phyloP scores from a whole-genome alignment of 92 coral and sea anemone genomes.

The Palythoa caribaeorum region DNA sequence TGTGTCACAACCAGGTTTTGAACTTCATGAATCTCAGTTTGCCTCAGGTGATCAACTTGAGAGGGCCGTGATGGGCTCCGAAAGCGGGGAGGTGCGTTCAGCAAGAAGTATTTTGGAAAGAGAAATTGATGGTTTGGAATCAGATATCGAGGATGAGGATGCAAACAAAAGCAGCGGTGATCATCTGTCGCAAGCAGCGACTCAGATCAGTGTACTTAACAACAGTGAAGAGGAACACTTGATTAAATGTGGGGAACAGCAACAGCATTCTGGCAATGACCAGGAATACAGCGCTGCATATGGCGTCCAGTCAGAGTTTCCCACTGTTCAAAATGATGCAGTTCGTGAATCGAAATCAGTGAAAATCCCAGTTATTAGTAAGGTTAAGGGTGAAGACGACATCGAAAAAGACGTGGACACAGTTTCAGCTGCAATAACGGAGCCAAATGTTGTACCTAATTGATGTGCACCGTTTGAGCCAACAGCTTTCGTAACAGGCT shows the following conservation, averaged over 20 bases:
- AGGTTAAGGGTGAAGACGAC: background rate
- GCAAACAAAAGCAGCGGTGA: background rate
- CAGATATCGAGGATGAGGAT: constrained; percentile 26
- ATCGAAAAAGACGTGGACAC: background rate
- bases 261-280: background rate
- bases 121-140: constrained; percentile 42
- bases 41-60: background rate
- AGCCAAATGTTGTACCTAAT: background rate
- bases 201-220: background rate
- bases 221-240: background rate
- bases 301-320: background rate
- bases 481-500: background rate
- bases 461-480: background rate
- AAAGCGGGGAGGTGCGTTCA: background rate
- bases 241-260: background rate
- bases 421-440: background rate
- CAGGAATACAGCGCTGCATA: background rate
- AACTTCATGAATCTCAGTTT: background rate
- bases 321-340: background rate
- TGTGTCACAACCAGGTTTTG: constrained; percentile 33
- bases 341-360: background rate
- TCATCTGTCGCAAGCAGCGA: background rate
- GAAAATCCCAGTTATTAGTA: background rate
- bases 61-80: constrained; percentile 38
- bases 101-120: constrained; percentile 32